Evolutionary conservation across 2,888 invertebrate genomes (phyloP).

Genomic region (Melanotus villosus): DNA sequence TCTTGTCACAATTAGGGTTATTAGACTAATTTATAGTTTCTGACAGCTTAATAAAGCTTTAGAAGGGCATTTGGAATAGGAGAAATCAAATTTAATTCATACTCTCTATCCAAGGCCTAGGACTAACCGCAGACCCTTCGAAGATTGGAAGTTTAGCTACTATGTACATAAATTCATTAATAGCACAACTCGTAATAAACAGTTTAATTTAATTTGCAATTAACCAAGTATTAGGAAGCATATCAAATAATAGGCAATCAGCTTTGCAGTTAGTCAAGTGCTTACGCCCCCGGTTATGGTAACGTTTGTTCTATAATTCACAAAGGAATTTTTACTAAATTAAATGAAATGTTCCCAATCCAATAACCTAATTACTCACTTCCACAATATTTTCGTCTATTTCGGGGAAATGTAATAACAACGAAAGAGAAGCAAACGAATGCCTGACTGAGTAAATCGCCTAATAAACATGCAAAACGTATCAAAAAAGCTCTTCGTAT

Average conservation of each 20-base stretch:
- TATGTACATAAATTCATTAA: background rate
- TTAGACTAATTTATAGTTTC: too few relatives aligned
- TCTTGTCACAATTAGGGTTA: too few relatives aligned
- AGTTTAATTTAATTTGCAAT: slow-evolving; percentile 11
- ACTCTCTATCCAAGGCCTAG: background rate
- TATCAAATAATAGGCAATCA: slow-evolving; percentile 18
- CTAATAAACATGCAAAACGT: too few relatives aligned
- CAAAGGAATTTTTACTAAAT: background rate
- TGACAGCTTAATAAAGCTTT: too few relatives aligned
- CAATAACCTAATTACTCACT: background rate
- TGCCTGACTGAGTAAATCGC: too few relatives aligned
- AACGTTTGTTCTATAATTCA: background rate
- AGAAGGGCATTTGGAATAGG: too few relatives aligned
- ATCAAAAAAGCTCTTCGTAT: too few relatives aligned
- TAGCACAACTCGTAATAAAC: slow-evolving; percentile 8
- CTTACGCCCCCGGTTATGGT: background rate
- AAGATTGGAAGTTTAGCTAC: background rate
- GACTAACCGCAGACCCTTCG: background rate
- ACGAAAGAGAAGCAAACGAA: too few relatives aligned
- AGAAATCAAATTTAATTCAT: too few relatives aligned
- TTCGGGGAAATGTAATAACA: too few relatives aligned
- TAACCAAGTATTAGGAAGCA: slow-evolving; percentile 1
- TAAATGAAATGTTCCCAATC: background rate
- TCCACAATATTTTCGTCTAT: background rate
- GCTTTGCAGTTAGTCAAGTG: background rate